A percentile compares a stretch with the other conserved stretches of the same genome.
Evolutionary conservation across 2,888 invertebrate genomes (phyloP).

Genomic region (Lypha dubia): DNA sequence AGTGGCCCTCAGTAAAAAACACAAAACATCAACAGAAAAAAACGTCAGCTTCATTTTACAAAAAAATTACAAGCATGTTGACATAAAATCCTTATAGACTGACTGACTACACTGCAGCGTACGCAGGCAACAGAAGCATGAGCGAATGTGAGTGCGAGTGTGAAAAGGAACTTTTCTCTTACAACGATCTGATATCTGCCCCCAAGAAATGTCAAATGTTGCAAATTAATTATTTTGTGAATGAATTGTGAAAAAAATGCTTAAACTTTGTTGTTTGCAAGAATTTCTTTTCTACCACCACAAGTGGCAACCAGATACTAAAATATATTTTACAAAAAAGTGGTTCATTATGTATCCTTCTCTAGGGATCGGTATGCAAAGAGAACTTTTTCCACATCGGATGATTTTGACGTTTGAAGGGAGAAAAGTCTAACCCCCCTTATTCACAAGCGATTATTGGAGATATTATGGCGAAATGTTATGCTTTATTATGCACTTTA

Average conservation of each 20-base stretch:
- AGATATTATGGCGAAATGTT: too few relatives aligned
- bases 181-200: constrained; percentile 2
- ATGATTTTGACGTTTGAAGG: too few relatives aligned
- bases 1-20: constrained; percentile 26
- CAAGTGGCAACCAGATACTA: not conserved
- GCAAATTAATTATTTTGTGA: constrained; percentile 24
- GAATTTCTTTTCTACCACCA: not conserved
- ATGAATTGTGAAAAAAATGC: not conserved
- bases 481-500: too few relatives aligned
- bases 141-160: not conserved
- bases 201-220: constrained; percentile 50
- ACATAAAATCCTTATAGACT: constrained; percentile 50
- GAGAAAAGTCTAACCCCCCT: too few relatives aligned
- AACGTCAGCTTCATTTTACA: constrained; percentile 28
- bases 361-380: not conserved
- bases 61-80: constrained; percentile 43
- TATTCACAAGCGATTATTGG: too few relatives aligned
- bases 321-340: not conserved
- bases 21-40: constrained; percentile 1
- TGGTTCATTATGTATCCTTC: not conserved
- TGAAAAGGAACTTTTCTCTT: not conserved
- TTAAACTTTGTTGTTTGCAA: constrained; percentile 23
- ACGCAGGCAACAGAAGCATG: not conserved
- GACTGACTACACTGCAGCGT: not conserved
- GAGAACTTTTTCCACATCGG: too few relatives aligned